These are phyloP conservation scores for Camponotus floridanus DNA, from an alignment of 1,140 invertebrate species.

Conservation along the genomic window DNA sequence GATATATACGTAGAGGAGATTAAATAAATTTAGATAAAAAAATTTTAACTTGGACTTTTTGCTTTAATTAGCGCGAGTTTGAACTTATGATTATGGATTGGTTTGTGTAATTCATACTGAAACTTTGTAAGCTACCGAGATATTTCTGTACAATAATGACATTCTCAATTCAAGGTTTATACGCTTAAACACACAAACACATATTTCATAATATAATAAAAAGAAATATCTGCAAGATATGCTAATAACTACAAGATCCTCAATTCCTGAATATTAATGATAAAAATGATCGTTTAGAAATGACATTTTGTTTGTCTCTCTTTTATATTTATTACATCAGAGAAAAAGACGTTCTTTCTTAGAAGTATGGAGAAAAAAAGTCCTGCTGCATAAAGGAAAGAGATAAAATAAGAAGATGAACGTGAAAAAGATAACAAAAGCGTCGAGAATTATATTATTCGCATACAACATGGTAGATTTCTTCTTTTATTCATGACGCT, in stretches of 20 bases:
- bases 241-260: background rate
- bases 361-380: background rate
- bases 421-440: conserved; percentile 1
- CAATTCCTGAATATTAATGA: background rate
- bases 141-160: background rate
- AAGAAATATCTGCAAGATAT: background rate
- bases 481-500: conserved; percentile 4
- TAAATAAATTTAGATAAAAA: background rate
- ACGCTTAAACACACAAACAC: too few species aligned
- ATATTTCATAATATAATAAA: background rate
- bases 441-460: conserved; percentile 42
- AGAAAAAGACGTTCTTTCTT: background rate
- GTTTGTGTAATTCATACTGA: conserved; percentile 15
- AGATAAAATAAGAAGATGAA: background rate
- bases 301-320: background rate
- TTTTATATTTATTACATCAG: background rate
- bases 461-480: background rate
- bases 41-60: background rate
- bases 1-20: background rate
- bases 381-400: background rate
- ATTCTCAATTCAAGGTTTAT: background rate
- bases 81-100: too few species aligned
- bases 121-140: conserved; percentile 15
- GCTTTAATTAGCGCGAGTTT: background rate
- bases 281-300: conserved; percentile 1